These are phyloP conservation scores for Lathamus discolor DNA, from an alignment of 2,113 vertebrate species.

Conservation along the genomic window DNA sequence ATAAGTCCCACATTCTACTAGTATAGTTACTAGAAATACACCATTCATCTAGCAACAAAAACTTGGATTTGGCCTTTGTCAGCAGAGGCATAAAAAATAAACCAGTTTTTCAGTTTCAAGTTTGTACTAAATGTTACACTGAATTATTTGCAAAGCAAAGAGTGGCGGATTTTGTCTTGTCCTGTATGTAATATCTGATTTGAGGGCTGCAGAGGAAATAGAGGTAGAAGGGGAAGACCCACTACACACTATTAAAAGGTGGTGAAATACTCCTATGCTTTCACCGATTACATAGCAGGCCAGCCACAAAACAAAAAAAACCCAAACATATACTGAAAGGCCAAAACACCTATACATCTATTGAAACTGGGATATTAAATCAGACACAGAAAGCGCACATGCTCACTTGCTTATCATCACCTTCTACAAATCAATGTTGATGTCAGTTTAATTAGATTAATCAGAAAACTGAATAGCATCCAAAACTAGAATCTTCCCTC, in stretches of 20 bases:
- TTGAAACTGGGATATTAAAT: background rate
- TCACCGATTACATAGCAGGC: background rate
- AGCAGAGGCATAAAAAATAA: slow-evolving; percentile 27
- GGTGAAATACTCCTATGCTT: background rate
- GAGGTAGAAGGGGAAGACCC: background rate
- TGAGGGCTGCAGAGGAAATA: background rate
- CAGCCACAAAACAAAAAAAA: background rate
- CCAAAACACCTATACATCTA: background rate
- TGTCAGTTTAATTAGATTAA: background rate
- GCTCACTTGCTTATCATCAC: background rate
- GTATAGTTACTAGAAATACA: background rate
- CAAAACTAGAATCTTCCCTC: background rate
- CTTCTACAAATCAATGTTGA: background rate
- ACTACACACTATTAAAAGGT: background rate
- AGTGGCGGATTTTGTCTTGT: background rate
- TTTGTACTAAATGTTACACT: background rate
- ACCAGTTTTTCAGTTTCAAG: background rate
- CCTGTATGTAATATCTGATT: background rate
- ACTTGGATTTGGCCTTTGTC: background rate
- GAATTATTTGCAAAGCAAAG: background rate
- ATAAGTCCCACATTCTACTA: background rate
- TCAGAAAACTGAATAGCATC: slow-evolving; percentile 17
- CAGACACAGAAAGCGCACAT: background rate
- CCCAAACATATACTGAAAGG: background rate
- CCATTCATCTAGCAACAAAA: background rate